phyloP scores from a whole-genome alignment of 1,140 invertebrate genomes.

The Trichonephila clavipes region DNA sequence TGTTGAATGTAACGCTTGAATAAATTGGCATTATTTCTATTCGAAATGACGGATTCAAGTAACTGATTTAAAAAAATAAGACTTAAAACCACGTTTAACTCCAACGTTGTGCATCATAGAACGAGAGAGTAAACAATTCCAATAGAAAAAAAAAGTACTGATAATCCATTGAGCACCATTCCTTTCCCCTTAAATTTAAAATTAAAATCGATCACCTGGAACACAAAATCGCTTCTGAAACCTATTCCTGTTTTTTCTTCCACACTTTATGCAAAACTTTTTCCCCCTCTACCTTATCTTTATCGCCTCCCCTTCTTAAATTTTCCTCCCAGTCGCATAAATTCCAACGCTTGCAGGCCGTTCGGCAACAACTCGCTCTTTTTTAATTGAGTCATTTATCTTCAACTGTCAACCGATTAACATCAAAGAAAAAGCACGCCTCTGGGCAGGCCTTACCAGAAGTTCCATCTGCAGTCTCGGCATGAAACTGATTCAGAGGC shows the following conservation, averaged over 20 bases:
- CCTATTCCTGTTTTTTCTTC: neutral
- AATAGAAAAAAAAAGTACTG: too few species aligned
- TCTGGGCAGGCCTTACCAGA: neutral
- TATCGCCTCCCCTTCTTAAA: neutral
- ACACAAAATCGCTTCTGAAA: neutral
- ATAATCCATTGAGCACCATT: too few species aligned
- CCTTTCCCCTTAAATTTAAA: neutral
- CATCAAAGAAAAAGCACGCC: neutral
- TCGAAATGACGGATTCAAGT: too few species aligned
- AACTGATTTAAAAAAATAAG: too few species aligned
- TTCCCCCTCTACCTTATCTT: neutral
- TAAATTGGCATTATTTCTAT: too few species aligned
- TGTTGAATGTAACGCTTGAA: too few species aligned
- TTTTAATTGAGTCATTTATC: constrained; percentile 67
- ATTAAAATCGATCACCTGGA: neutral
- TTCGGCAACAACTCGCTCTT: neutral
- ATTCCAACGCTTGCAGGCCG: constrained; percentile 42
- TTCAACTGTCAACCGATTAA: constrained; percentile 46
- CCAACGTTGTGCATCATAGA: too few species aligned
- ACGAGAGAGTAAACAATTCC: too few species aligned
- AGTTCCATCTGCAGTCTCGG: neutral
- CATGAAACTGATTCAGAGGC: neutral
- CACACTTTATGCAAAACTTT: too few species aligned
- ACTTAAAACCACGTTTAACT: too few species aligned
- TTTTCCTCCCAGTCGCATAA: constrained; percentile 26